These are phyloP conservation scores for Laodelphax striatellus DNA, from an alignment of 1,140 invertebrate genomes.

Conservation along the genomic window DNA sequence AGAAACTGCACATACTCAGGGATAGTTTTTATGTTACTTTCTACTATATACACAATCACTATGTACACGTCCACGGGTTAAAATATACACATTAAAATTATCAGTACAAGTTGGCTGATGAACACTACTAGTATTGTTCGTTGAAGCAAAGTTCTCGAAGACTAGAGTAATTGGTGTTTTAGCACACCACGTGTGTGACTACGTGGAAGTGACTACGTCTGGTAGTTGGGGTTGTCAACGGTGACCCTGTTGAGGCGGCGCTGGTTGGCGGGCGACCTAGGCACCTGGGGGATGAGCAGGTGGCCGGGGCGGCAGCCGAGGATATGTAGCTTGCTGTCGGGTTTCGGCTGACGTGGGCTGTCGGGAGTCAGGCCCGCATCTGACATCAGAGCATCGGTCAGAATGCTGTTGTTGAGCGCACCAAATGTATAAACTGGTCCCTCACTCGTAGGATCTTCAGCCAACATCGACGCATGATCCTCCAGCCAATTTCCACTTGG, in stretches of 20 bases:
- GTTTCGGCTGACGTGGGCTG: conserved; percentile 19
- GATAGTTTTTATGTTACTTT: too few relatives aligned
- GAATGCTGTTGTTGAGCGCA: conserved; percentile 11
- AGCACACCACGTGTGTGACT: too few relatives aligned
- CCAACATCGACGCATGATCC: conserved; percentile 16
- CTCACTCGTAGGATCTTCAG: conserved; percentile 12
- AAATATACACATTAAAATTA: too few relatives aligned
- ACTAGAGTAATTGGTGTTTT: too few relatives aligned
- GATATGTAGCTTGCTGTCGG: conserved; percentile 22
- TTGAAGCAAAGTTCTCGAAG: too few relatives aligned
- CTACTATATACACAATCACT: too few relatives aligned
- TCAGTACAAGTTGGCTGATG: too few relatives aligned
- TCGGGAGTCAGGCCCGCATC: conserved; percentile 10
- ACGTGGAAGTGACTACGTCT: conserved; percentile 12
- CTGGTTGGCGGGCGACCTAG: background rate
- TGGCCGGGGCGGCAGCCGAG: conserved; percentile 23
- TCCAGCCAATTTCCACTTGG: conserved; percentile 24
- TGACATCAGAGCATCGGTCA: conserved; percentile 11
- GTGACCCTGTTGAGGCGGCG: conserved; percentile 40
- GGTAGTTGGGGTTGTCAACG: conserved; percentile 22
- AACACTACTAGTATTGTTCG: too few relatives aligned
- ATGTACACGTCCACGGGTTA: too few relatives aligned
- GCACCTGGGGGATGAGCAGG: conserved; percentile 21
- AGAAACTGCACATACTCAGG: too few relatives aligned
- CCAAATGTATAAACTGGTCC: conserved; percentile 15